Evolutionary conservation across 2,888 invertebrate species (phyloP).

Genomic region (Cyclophora albipunctata): DNA sequence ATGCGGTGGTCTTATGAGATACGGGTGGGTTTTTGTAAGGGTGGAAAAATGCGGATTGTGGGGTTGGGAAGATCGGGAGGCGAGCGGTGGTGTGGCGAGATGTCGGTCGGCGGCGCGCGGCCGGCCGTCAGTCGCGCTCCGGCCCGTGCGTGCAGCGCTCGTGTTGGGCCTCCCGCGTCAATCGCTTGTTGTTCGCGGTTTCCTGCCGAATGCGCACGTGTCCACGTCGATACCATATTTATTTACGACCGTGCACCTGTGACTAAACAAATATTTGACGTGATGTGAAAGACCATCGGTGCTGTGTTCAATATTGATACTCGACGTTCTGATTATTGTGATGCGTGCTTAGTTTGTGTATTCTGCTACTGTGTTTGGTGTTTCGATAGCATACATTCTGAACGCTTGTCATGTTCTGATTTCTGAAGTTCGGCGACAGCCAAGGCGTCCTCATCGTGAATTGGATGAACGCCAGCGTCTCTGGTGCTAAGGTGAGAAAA

Average conservation of each 20-base stretch:
- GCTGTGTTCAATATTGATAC: conserved; percentile 44
- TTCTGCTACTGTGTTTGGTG: conserved; percentile 23
- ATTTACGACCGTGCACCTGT: conserved; percentile 60
- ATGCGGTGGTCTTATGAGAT: conserved; percentile 24
- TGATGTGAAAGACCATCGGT: conserved; percentile 64
- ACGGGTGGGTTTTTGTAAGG: conserved; percentile 33
- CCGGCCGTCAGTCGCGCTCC: conserved; percentile 59
- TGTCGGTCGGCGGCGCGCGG: conserved; percentile 14
- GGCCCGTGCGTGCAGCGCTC: conserved; percentile 59
- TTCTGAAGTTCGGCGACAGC: conserved; percentile 62
- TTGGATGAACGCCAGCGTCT: conserved; percentile 73
- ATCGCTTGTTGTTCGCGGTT: conserved; percentile 58
- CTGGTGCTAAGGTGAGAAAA: conserved; percentile 64
- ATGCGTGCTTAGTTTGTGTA: conserved; percentile 52
- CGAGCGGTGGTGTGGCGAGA: conserved; percentile 23
- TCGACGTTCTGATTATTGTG: conserved; percentile 36
- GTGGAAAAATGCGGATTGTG: conserved; percentile 35
- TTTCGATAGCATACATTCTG: conserved; percentile 8
- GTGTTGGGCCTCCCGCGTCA: conserved; percentile 41
- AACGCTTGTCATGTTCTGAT: conserved; percentile 36
- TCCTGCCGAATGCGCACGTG: conserved; percentile 66
- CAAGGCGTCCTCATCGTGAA: conserved; percentile 55
- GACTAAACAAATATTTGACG: conserved; percentile 61
- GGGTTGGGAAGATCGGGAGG: conserved; percentile 34
- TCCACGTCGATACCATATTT: conserved; percentile 41